Percentiles rank a stretch among this genome's conserved stretches.
phyloP scores from a whole-genome alignment of 2,113 vertebrate species.

The Dicrurus megarhynchus region DNA sequence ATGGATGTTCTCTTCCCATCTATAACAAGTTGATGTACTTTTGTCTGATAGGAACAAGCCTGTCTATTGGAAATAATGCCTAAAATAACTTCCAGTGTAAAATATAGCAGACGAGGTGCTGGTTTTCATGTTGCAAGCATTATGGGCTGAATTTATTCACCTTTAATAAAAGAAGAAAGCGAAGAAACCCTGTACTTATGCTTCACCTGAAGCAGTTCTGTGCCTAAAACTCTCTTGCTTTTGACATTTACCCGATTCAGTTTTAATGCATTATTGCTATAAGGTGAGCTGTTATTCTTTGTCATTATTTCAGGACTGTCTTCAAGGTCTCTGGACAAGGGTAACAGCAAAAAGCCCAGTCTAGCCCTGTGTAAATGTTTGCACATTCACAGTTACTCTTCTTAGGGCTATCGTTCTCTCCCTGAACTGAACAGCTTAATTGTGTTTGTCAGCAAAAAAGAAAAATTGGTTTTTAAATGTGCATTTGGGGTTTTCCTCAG shows the following conservation, averaged over 20 bases:
- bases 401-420: not conserved
- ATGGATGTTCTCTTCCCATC: not conserved
- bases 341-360: not conserved
- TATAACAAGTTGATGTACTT: conserved; percentile 9
- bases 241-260: not conserved
- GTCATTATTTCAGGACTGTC: not conserved
- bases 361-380: not conserved
- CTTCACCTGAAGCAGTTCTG: not conserved
- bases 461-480: not conserved
- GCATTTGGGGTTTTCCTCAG: not conserved
- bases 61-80: not conserved
- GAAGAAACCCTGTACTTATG: not conserved
- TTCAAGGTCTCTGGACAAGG: not conserved
- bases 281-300: not conserved
- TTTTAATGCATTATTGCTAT: not conserved
- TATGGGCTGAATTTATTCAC: not conserved
- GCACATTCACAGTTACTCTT: not conserved
- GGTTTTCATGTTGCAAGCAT: not conserved
- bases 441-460: not conserved
- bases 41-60: not conserved
- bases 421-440: not conserved
- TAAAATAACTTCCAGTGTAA: not conserved
- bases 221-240: not conserved
- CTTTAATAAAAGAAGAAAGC: not conserved
- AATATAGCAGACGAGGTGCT: not conserved